Percentiles rank a stretch among this genome's conserved stretches.
phyloP scores from a whole-genome alignment of 2,888 invertebrate species.

The Drosophila mulleri region DNA sequence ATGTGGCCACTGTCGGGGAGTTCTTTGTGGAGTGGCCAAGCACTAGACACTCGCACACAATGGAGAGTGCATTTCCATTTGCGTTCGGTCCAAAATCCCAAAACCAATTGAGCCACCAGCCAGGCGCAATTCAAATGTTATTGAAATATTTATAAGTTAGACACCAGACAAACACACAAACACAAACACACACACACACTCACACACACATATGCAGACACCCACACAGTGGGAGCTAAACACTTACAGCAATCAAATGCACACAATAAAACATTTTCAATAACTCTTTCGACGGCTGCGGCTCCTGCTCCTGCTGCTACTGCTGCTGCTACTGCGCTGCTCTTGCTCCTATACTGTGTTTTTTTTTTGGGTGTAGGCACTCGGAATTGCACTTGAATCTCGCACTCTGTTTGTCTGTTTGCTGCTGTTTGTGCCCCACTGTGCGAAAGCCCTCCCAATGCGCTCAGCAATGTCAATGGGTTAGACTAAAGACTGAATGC shows the following conservation, averaged over 20 bases:
- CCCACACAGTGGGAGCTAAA: slow-evolving; percentile 50
- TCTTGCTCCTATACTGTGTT: background rate
- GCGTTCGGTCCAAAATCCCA: slow-evolving; percentile 27
- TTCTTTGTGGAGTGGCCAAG: slow-evolving; percentile 61
- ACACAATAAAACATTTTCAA: slow-evolving; percentile 82
- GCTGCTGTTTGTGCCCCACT: slow-evolving; percentile 68
- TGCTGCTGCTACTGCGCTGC: background rate
- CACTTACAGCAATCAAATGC: slow-evolving; percentile 80
- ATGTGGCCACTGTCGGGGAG: slow-evolving; percentile 14
- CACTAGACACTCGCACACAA: slow-evolving; percentile 78
- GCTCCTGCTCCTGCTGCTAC: slow-evolving; percentile 10
- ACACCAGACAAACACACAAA: slow-evolving; percentile 57
- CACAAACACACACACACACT: slow-evolving; percentile 15
- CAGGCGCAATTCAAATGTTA: slow-evolving; percentile 75
- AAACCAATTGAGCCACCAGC: slow-evolving; percentile 39
- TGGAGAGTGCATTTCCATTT: slow-evolving; percentile 80
- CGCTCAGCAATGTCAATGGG: slow-evolving; percentile 50
- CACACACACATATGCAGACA: background rate
- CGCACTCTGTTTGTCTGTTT: slow-evolving; percentile 38
- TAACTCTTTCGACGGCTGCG: slow-evolving; percentile 75
- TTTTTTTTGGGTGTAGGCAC: slow-evolving; percentile 47
- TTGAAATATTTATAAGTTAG: slow-evolving; percentile 82
- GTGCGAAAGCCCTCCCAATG: slow-evolving; percentile 71
- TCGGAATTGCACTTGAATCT: slow-evolving; percentile 53
- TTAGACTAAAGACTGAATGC: slow-evolving; percentile 11